Percentiles rank a stretch among this genome's conserved stretches.
phyloP scores from a whole-genome alignment of 64 coral and sea anemone species.

The Stichodactyla helianthus region DNA sequence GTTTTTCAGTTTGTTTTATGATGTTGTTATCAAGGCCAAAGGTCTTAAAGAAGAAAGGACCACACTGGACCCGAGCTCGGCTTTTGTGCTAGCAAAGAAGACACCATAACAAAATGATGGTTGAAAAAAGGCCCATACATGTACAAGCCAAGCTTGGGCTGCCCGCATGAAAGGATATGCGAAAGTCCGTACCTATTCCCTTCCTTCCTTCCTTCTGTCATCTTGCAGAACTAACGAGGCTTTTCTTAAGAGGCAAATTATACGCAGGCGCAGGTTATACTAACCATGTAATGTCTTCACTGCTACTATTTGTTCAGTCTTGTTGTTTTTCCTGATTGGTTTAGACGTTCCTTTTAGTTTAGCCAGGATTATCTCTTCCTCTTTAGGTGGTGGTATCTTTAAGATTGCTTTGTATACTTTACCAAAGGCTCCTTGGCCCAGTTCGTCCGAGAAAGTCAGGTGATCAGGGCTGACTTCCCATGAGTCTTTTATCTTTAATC shows the following conservation, averaged over 20 bases:
- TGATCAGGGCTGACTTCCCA: slow-evolving; percentile 29
- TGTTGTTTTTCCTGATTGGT: neutral
- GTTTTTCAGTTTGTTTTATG: too few relatives aligned
- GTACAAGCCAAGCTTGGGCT: too few relatives aligned
- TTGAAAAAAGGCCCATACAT: too few relatives aligned
- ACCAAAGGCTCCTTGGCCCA: slow-evolving; percentile 48
- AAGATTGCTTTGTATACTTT: slow-evolving; percentile 37
- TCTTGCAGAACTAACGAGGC: neutral
- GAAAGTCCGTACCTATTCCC: too few relatives aligned
- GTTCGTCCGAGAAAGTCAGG: slow-evolving; percentile 16
- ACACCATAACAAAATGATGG: too few relatives aligned
- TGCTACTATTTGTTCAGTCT: neutral
- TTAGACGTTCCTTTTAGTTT: neutral
- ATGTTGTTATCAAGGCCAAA: too few relatives aligned
- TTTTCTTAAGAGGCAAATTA: neutral
- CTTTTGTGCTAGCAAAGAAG: too few relatives aligned
- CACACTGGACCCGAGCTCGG: too few relatives aligned
- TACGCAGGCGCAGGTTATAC: neutral
- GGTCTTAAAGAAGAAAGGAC: too few relatives aligned
- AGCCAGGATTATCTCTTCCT: neutral
- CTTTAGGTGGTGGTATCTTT: neutral
- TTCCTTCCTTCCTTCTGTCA: neutral
- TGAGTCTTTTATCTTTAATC: neutral
- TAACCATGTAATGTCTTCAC: slow-evolving; percentile 1
- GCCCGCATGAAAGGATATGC: too few relatives aligned